phyloP scores from a whole-genome alignment of 2,888 invertebrate species.

The Parnassius glacialis region DNA sequence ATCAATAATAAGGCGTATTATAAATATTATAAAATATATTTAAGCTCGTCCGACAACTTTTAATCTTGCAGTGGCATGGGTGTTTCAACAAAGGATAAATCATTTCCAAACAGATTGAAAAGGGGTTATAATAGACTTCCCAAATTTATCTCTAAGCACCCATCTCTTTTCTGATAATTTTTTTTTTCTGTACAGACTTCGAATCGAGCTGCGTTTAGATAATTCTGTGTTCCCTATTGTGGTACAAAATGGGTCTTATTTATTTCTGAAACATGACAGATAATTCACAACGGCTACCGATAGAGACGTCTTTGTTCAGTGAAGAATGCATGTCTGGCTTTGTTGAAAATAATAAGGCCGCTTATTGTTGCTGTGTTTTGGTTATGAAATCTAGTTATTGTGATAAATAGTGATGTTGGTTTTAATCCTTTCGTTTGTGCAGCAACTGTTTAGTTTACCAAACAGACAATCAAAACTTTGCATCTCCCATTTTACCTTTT shows the following conservation, averaged over 20 bases:
- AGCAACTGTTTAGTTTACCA: slow-evolving; percentile 49
- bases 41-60: neutral
- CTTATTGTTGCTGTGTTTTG: slow-evolving; percentile 68
- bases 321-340: slow-evolving; percentile 66
- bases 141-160: slow-evolving; percentile 64
- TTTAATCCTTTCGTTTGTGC: slow-evolving; percentile 65
- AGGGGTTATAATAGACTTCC: slow-evolving; percentile 71
- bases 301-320: slow-evolving; percentile 69
- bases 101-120: slow-evolving; percentile 53
- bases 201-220: slow-evolving; percentile 57
- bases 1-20: slow-evolving; percentile 29
- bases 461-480: slow-evolving; percentile 24
- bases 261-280: slow-evolving; percentile 75
- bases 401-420: slow-evolving; percentile 73
- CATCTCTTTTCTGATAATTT: slow-evolving; percentile 74
- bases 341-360: slow-evolving; percentile 60
- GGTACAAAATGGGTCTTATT: slow-evolving; percentile 69
- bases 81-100: slow-evolving; percentile 15
- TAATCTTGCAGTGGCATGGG: slow-evolving; percentile 12
- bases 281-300: slow-evolving; percentile 73
- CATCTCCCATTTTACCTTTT: no score
- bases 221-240: slow-evolving; percentile 63
- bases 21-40: slow-evolving; percentile 13
- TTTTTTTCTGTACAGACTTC: slow-evolving; percentile 62
- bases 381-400: slow-evolving; percentile 73